phyloP scores from a whole-genome alignment of 2,888 invertebrate genomes.

The Zygaena filipendulae region DNA sequence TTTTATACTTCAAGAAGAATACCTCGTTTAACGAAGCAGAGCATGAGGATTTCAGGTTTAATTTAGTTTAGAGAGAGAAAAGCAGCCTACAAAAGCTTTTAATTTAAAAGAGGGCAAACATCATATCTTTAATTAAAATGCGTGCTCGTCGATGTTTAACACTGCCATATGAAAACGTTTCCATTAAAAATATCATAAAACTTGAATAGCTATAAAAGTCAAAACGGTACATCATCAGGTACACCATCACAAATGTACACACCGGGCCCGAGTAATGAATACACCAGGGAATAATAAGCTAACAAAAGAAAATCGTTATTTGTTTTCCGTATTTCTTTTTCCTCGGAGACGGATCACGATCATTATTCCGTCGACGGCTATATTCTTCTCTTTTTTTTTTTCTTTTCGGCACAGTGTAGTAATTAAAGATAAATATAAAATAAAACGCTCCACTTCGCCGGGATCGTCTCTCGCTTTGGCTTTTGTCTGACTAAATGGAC shows the following conservation, averaged over 20 bases:
- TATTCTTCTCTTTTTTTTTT: slow-evolving; percentile 32
- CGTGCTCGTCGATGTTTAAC: too few species aligned
- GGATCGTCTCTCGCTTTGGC: slow-evolving; percentile 35
- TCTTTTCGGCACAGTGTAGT: slow-evolving; percentile 40
- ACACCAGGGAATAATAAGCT: slow-evolving; percentile 58
- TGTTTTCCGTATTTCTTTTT: slow-evolving; percentile 49
- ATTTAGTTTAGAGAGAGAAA: too few species aligned
- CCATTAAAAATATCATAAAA: too few species aligned
- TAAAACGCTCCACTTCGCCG: slow-evolving; percentile 55
- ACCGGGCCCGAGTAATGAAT: slow-evolving; percentile 53
- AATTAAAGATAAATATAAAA: slow-evolving; percentile 69
- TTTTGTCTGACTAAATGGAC: slow-evolving; percentile 56
- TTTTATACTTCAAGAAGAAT: too few species aligned
- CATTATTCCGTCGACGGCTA: slow-evolving; percentile 44
- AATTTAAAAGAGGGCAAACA: too few species aligned
- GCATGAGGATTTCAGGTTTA: too few species aligned
- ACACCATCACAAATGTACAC: slow-evolving; percentile 21
- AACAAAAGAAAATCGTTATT: slow-evolving; percentile 66
- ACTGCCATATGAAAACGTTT: too few species aligned
- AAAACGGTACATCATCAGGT: too few species aligned
- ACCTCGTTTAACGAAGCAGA: too few species aligned
- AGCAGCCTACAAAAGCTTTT: too few species aligned
- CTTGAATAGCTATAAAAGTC: too few species aligned
- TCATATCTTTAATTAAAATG: too few species aligned
- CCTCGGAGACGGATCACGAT: slow-evolving; percentile 47